Evolutionary conservation across 1,140 invertebrate species (phyloP), one percentile per base, ranked within the genome.

Genomic region (Oryzaephilus surinamensis): DNA sequence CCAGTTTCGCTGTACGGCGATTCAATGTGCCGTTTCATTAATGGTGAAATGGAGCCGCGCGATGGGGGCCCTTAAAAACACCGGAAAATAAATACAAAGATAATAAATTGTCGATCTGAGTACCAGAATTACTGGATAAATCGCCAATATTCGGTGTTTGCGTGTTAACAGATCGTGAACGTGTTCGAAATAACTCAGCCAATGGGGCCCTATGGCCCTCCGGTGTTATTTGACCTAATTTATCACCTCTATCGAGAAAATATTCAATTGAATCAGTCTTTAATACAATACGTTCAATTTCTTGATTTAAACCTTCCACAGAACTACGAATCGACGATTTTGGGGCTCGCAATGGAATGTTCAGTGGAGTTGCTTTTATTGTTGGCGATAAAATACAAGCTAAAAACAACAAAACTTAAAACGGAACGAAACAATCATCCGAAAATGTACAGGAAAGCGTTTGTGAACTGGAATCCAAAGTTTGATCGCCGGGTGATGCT

Each of bases 171-270:
- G n/a, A n/a, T n/a, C n/a, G n/a, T n/a, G n/a, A n/a, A n/a, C n/a
- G n/a, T n/a, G 54, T 6, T 31, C 67, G 33, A 71, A 74, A 28
- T 11, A 84, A 61, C 52, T 87, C 83, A 15, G 82, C 79, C 32
- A 86, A 62, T 13, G 84, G 84, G 21, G 84, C 84, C 48, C 81
- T 67, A 56, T 85, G 82, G 19, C 84, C 84, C 69, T 87, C 84
- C 10, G 83, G 82, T 32, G 79, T 82, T 65, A 56, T 16, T 45
- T 34, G 34, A 17, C 26, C 12, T 36, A 41, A 31, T 31, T 29
- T 30, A 38, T 38, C 28, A 31, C 36, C 29, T n/a, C n/a, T n/a
- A n/a, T n/a, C n/a, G n/a, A n/a, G n/a, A n/a, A n/a, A n/a, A 30
- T 30, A 19, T 24, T 1, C 8, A 20, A 31, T 10, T 23, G 26